Conservation (phyloP, 2,888 invertebrate species). For the Spodoptera littoralis region DNA sequence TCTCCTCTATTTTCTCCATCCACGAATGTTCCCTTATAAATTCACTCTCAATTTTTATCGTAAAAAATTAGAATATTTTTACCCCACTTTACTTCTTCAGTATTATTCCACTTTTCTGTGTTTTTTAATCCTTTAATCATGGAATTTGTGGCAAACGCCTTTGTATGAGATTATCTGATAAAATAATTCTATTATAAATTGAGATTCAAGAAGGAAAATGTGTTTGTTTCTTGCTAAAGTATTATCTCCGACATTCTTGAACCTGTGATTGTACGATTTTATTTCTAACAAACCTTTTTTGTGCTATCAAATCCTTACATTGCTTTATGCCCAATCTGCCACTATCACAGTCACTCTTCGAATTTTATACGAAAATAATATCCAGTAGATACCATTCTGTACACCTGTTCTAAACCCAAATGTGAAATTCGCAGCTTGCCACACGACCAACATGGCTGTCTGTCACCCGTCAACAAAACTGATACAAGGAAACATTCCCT, state of each 20-base stretch:
- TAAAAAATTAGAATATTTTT: conserved; percentile 28
- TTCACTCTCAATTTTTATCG: conserved; percentile 36
- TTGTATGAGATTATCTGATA: conserved; percentile 21
- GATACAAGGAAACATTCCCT: conserved; percentile 11
- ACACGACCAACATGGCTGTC: too few relatives aligned
- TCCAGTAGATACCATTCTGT: too few relatives aligned
- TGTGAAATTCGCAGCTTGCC: too few relatives aligned
- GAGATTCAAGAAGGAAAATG: background rate
- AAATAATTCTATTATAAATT: conserved; percentile 29
- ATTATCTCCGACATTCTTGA: too few relatives aligned
- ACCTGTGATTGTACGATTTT: too few relatives aligned
- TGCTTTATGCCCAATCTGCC: too few relatives aligned
- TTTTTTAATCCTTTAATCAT: conserved; percentile 45
- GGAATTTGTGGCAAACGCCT: conserved; percentile 16
- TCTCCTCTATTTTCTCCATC: background rate
- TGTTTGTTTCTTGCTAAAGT: too few relatives aligned
- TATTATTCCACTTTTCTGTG: conserved; percentile 24
- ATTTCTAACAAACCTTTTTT: too few relatives aligned
- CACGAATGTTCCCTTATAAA: conserved; percentile 18
- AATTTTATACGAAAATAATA: too few relatives aligned
- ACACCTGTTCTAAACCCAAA: too few relatives aligned
- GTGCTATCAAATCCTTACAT: too few relatives aligned
- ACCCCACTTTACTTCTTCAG: conserved; percentile 12
- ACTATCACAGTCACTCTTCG: too few relatives aligned
- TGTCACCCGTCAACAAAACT: conserved; percentile 10